phyloP scores from a whole-genome alignment of 2,113 vertebrate genomes.

The Albula goreensis region DNA sequence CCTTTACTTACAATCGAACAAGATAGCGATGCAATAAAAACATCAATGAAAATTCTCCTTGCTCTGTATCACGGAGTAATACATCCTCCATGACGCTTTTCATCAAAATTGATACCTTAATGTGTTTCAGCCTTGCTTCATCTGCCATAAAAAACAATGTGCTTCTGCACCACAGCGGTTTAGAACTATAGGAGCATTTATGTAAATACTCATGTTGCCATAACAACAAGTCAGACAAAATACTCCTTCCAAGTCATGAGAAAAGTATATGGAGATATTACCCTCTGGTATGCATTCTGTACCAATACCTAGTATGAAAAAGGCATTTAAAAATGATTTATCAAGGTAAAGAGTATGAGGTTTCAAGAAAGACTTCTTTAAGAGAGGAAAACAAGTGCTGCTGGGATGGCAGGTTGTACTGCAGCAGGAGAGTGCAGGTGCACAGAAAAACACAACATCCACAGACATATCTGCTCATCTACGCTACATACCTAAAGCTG shows the following conservation, averaged over 20 bases:
- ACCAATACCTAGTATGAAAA: background rate
- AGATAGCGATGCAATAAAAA: background rate
- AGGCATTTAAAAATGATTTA: background rate
- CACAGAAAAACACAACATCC: background rate
- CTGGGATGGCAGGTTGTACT: background rate
- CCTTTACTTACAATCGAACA: background rate
- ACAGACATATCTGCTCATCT: background rate
- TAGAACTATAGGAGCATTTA: background rate
- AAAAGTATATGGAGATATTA: background rate
- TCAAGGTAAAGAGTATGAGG: background rate
- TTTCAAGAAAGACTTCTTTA: background rate
- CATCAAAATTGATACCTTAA: too few species aligned
- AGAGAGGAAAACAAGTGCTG: background rate
- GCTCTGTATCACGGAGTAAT: too few species aligned
- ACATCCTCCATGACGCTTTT: background rate
- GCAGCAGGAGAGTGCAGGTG: background rate
- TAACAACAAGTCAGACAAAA: background rate
- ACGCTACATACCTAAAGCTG: background rate
- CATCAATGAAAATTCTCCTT: background rate
- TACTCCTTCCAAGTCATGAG: background rate
- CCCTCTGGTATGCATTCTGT: background rate
- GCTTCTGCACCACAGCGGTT: too few species aligned
- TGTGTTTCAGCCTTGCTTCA: background rate
- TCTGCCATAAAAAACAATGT: background rate
- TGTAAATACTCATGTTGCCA: background rate